Evolutionary conservation across 2,797 vertebrate species (phyloP), one percentile per base, ranked within the genome.

Genomic region (Myotis findleyi): DNA sequence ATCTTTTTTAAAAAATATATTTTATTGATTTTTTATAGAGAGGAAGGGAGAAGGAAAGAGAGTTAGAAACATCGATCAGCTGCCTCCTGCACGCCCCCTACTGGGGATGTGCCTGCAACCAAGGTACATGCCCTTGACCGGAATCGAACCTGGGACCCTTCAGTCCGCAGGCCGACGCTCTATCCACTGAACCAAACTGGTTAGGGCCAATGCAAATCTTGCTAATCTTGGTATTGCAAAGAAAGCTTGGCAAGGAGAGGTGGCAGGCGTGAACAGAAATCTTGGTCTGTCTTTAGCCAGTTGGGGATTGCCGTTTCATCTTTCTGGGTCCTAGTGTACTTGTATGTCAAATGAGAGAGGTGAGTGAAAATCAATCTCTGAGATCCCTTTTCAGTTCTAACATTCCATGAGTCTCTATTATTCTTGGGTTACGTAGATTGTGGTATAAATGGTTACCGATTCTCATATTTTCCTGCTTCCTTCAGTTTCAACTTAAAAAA

Each of bases 341-440:
- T 93, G 41, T 30, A n/a, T 95, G 80, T 97, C 95, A 96, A 85
- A 72, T 72, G 79, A 95, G 71, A 79, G 86, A 87, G 89, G 76
- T 72, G 57, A 85, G 57, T 93, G 93, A 93, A 96, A 97, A 93
- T 71, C 89, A 84, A 95, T 96, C 96, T 92, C 96, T 51, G 77
- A 93, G 97, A 94, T 95, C 72, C 49, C 9, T 91, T 97, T 97
- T 97, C 97, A 95, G 71, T 72, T 95, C 69, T 79, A 91, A 79
- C 72, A n/a, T 95, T 91, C 92, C 75, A 51, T 0, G 16, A 87
- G 83, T 30, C 73, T 30, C 73, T 89, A 20, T 85, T 94, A 84
- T 91, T 88, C 87, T 72, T 83, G 77, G 92, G 49, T 92, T 76
- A 77, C 0, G 0, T 80, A 77, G 47, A 51, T 47, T 30, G 51